Percentiles rank a stretch among this genome's conserved stretches.
Evolutionary conservation across 2,797 vertebrate genomes (phyloP).

Genomic region (Notolepis coatsorum): DNA sequence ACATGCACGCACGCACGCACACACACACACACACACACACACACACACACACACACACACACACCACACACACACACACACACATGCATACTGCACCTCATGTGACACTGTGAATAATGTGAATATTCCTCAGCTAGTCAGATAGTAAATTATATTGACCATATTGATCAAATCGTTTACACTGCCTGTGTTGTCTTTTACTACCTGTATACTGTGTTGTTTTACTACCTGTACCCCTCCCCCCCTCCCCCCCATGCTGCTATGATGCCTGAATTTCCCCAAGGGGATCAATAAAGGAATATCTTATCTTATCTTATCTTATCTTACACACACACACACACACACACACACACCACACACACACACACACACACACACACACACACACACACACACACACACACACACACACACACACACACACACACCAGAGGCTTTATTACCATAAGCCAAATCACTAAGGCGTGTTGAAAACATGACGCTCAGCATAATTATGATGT

Average conservation of each 20-base stretch:
- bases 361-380: slow-evolving; percentile 1
- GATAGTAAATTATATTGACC: too few species aligned
- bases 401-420: neutral
- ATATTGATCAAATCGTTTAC: too few species aligned
- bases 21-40: neutral
- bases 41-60: neutral
- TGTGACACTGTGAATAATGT: too few species aligned
- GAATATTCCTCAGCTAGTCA: too few species aligned
- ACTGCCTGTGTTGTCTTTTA: too few species aligned
- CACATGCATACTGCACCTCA: neutral
- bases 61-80: slow-evolving; percentile 5
- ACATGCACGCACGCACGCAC: neutral
- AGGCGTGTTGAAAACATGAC: slow-evolving; percentile 45
- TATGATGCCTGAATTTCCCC: too few species aligned
- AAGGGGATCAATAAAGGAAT: too few species aligned
- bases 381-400: slow-evolving; percentile 2
- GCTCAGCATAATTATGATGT: neutral
- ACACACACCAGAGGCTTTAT: slow-evolving; percentile 34
- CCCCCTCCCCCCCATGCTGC: too few species aligned
- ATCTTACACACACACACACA: too few species aligned
- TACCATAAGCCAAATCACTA: slow-evolving; percentile 32
- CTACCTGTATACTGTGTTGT: too few species aligned
- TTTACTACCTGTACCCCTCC: too few species aligned
- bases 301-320: too few species aligned
- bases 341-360: neutral